Conservation (phyloP, 1,140 invertebrate genomes). For the Dufourea novaeangliae region DNA sequence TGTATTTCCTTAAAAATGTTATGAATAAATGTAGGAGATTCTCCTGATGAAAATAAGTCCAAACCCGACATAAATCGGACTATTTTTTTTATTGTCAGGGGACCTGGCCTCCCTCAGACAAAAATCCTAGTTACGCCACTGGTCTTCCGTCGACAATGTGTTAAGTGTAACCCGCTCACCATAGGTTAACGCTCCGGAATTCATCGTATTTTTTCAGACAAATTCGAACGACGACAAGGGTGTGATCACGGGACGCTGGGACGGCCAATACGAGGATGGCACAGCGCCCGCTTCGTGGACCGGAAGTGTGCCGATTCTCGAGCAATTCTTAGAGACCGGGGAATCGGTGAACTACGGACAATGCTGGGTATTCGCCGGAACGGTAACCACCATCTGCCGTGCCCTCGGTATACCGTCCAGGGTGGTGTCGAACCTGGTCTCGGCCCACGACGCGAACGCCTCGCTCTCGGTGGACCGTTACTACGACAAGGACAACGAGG, state of each 20-base stretch:
- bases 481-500: slow-evolving; percentile 80
- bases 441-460: slow-evolving; percentile 85
- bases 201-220: slow-evolving; percentile 80
- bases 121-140: too few relatives aligned
- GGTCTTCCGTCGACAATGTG: too few relatives aligned
- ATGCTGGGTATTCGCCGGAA: slow-evolving; percentile 87
- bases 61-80: too few relatives aligned
- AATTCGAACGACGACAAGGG: slow-evolving; percentile 84
- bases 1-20: too few relatives aligned
- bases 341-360: slow-evolving; percentile 85
- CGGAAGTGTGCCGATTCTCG: slow-evolving; percentile 83
- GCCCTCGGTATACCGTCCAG: slow-evolving; percentile 85
- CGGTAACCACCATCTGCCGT: slow-evolving; percentile 84
- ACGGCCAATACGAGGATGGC: slow-evolving; percentile 85
- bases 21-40: too few relatives aligned
- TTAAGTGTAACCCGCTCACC: too few relatives aligned
- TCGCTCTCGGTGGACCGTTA: slow-evolving; percentile 85
- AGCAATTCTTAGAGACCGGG: slow-evolving; percentile 81
- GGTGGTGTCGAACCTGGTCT: slow-evolving; percentile 84
- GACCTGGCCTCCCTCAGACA: too few relatives aligned
- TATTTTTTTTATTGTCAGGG: too few relatives aligned
- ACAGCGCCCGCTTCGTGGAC: slow-evolving; percentile 83
- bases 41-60: too few relatives aligned
- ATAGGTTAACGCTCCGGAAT: too few relatives aligned
- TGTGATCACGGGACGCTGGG: slow-evolving; percentile 85